Evolutionary conservation across 2,113 vertebrate genomes (phyloP).

Genomic region (Pterocles burchelli): DNA sequence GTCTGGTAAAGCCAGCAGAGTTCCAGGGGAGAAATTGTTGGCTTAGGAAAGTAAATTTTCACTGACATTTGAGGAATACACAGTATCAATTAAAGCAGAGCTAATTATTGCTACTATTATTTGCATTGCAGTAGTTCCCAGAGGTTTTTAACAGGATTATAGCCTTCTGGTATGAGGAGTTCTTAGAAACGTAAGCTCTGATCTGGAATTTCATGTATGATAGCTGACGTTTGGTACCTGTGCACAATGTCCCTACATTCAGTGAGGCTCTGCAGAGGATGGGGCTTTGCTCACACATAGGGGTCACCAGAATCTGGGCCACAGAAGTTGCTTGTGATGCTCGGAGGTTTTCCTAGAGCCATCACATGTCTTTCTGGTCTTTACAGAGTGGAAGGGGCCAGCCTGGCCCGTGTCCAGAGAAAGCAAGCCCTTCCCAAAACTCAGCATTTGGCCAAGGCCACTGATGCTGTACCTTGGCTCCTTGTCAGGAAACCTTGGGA

Average conservation of each 20-base stretch:
- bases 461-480: background rate
- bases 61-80: constrained; percentile 61
- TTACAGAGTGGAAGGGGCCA: background rate
- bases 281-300: background rate
- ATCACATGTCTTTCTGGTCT: background rate
- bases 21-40: constrained; percentile 55
- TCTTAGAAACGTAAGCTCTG: background rate
- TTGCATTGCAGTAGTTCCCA: constrained; percentile 57
- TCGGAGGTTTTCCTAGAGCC: background rate
- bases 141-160: constrained; percentile 41
- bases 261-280: background rate
- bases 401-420: background rate
- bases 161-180: constrained; percentile 16
- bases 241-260: background rate
- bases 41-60: constrained; percentile 66
- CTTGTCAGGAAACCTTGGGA: background rate
- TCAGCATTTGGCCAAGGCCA: background rate
- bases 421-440: constrained; percentile 5
- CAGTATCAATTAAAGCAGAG: constrained; percentile 67
- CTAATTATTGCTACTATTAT: constrained; percentile 71
- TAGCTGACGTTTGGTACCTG: background rate
- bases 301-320: background rate
- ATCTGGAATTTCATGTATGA: background rate
- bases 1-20: constrained; percentile 56
- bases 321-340: background rate